Evolutionary conservation across 2,113 vertebrate species (phyloP), one percentile per base, ranked within the genome.

Genomic region (Garra rufa): DNA sequence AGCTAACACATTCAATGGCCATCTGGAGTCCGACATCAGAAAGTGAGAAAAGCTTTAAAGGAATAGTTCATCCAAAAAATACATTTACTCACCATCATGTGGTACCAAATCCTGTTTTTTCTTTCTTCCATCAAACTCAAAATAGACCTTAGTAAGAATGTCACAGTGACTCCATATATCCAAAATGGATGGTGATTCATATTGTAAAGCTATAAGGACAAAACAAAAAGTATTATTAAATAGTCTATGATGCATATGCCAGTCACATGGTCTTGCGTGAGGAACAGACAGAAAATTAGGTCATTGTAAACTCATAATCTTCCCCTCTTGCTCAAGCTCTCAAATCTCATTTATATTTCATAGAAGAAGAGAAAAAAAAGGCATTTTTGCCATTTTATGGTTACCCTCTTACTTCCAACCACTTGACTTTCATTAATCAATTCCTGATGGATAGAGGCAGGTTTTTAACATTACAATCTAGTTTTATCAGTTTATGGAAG

Each of bases 21-120:
- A 91, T 90, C 90, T 93, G 91, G 90, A 73, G 84, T 74, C 52
- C 65, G 85, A 88, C 78, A 81, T 81, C 46, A 83, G 78, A 63
- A 87, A 71, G 52, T 80, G 81, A 86, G 88, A 73, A 83, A 74
- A 82, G 89, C 76, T 80, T 88, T 91, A 91, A 76, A 89, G 89
- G 85, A 86, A 86, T 81, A 83, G 57, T 90, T 91, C 4, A 28
- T 11, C 59, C 89, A 28, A 28, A 63, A 28, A 63, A 28, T 63
- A 6, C 24, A 28, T 63, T 28, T 63, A 28, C 59, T 28, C 4
- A 26, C 24, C 11, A 13, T 61, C 24, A 63, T 63, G 59, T 63
- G 59, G 59, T 28, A 28, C 59, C 57, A 61, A 24, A 13, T 26
- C 52, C 7, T 48, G 14, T 15, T 48, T 48, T 48, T 48, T 48